Evolutionary conservation across 2,113 vertebrate genomes (phyloP), one percentile per base, ranked within the genome.

Genomic region (Mus musculus): DNA sequence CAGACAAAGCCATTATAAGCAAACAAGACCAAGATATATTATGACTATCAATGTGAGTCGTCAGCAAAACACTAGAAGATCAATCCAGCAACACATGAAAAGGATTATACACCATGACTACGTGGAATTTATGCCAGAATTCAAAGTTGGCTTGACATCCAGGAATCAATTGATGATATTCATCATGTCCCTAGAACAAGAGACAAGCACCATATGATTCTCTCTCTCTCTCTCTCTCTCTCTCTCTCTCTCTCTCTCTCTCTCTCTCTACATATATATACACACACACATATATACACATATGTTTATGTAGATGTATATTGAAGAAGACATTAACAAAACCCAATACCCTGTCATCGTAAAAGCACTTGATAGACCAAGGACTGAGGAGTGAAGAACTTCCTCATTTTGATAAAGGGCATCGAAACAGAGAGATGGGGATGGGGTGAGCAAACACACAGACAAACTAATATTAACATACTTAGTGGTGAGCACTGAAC

Each of bases 61-160:
- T 96, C n/a, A 49, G 59, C 36, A 82, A 91, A 95, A 67, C 65
- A 46, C 10, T 24, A 77, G 42, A 75, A 65, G 84, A 14, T 17
- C 75, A 95, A 87, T n/a, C 24, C 28, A 87, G 61, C 46, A 81
- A 75, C 10, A 2, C 39, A 63, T 19, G 39, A 67, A 69, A 96
- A 94, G 61, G 30, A 75, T 89, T 78, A 87, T 11, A 91, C 0
- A 69, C 12, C 39, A 46, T 2, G 72, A 73, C 36, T 49, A 61
- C n/a, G 46, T 77, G 82, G 36, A 56, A 78, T 78, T 91, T 87
- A 78, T 39, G 20, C 59, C 36, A 81, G 82, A 22, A 42, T 8
- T 76, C 63, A 90, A 92, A 22, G 2, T 42, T 96, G 80, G 7
- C 69, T 93, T 90, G 87, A 88, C 42, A 90, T 59, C 67, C 33